A percentile compares a stretch with the other conserved stretches of the same genome.
Evolutionary conservation across 2,113 vertebrate genomes (phyloP).

Genomic region (Lycocorax pyrrhopterus): DNA sequence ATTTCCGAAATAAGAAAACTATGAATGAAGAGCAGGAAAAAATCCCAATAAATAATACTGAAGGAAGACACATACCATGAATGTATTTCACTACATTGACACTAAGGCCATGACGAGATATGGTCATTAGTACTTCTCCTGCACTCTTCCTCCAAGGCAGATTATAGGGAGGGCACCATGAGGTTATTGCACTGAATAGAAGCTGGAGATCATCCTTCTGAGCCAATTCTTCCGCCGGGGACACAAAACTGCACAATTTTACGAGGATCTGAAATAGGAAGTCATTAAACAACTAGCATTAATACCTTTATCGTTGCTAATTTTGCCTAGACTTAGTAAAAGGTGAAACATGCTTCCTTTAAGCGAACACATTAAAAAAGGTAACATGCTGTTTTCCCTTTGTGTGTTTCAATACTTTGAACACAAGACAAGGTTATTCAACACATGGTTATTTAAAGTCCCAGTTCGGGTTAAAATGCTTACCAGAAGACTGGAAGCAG

Average conservation of each 20-base stretch:
- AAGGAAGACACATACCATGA: slow-evolving; percentile 76
- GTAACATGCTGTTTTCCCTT: fast-evolving
- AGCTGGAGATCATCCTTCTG: slow-evolving; percentile 99
- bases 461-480: neutral
- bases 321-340: neutral
- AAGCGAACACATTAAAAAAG: neutral
- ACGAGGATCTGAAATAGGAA: slow-evolving; percentile 85
- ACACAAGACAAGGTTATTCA: neutral
- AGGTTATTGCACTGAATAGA: slow-evolving; percentile 98
- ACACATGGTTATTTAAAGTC: neutral
- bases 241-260: slow-evolving; percentile 95
- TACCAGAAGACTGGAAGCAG: neutral
- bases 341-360: neutral
- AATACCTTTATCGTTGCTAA: neutral
- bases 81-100: slow-evolving; percentile 99
- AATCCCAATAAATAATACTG: neutral
- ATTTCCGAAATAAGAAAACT: neutral
- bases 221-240: slow-evolving; percentile 94
- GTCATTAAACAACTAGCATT: neutral
- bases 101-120: slow-evolving; percentile 95
- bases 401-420: neutral
- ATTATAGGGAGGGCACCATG: slow-evolving; percentile 98
- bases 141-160: slow-evolving; percentile 97
- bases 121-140: slow-evolving; percentile 97
- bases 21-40: neutral